A percentile compares a stretch with the other conserved stretches of the same genome.
Evolutionary conservation across 2,797 vertebrate genomes (phyloP).

Genomic region (Poeciliopsis presidionis): DNA sequence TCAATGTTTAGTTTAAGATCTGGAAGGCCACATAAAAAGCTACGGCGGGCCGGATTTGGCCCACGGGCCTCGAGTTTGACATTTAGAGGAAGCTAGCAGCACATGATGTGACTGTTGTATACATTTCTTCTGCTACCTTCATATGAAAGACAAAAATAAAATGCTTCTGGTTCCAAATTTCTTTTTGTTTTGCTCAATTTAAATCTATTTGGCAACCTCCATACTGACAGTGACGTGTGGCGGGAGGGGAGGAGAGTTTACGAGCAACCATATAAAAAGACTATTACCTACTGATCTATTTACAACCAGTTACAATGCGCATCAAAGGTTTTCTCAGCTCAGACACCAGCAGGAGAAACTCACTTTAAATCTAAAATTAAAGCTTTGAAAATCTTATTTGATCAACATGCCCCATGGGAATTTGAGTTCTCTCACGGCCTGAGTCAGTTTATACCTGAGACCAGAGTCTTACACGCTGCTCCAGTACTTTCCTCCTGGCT

Average conservation of each 20-base stretch:
- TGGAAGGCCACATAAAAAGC: too few species aligned
- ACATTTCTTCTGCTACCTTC: neutral
- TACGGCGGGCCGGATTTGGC: too few species aligned
- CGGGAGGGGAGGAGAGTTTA: neutral
- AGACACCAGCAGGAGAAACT: neutral
- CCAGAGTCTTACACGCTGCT: conserved; percentile 17
- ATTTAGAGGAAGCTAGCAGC: neutral
- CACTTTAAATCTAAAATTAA: neutral
- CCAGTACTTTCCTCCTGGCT: conserved; percentile 6
- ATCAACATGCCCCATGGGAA: neutral
- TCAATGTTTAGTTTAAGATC: too few species aligned
- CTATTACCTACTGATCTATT: neutral
- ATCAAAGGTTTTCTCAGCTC: neutral
- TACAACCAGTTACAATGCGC: neutral
- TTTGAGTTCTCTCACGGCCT: neutral
- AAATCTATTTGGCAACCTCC: neutral
- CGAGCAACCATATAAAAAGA: neutral
- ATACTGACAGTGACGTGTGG: neutral
- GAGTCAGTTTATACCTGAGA: neutral
- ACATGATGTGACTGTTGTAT: neutral
- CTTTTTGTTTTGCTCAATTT: neutral
- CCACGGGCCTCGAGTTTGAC: too few species aligned
- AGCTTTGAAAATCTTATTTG: neutral
- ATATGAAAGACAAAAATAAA: neutral
- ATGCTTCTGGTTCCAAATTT: neutral